Evolutionary conservation across 2,888 invertebrate species (phyloP).

Genomic region (Deilephila elpenor): DNA sequence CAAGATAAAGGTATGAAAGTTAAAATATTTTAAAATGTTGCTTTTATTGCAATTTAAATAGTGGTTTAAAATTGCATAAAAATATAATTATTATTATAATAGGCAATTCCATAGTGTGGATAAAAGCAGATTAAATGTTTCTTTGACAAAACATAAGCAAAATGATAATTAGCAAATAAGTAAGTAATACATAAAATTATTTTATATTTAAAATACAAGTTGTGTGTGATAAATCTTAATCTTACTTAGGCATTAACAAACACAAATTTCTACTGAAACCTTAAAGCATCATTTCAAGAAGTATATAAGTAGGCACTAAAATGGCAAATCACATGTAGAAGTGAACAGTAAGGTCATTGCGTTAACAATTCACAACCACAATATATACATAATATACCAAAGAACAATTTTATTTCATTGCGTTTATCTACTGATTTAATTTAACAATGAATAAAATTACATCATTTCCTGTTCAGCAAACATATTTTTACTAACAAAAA

Average conservation of each 20-base stretch:
- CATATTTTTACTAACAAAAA: neutral
- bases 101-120: neutral
- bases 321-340: conserved; percentile 78
- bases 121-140: neutral
- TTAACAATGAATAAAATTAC: conserved; percentile 25
- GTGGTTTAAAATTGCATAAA: neutral
- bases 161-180: neutral
- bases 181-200: neutral
- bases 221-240: conserved; percentile 1
- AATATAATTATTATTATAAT: neutral
- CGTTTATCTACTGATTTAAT: conserved; percentile 40
- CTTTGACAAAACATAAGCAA: neutral
- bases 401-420: conserved; percentile 38
- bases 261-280: conserved; percentile 46
- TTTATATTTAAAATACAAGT: neutral
- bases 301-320: conserved; percentile 76
- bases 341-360: conserved; percentile 59
- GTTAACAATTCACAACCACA: conserved; percentile 75
- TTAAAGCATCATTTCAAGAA: conserved; percentile 59
- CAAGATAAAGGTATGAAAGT: neutral
- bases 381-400: conserved; percentile 59
- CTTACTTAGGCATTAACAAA: conserved; percentile 45
- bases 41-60: no score
- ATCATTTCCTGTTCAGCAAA: no score
- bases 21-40: neutral